Base-by-base conservation (phyloP, 2,797 vertebrate genomes). In the Microctenopoma steveboyesi region DNA sequence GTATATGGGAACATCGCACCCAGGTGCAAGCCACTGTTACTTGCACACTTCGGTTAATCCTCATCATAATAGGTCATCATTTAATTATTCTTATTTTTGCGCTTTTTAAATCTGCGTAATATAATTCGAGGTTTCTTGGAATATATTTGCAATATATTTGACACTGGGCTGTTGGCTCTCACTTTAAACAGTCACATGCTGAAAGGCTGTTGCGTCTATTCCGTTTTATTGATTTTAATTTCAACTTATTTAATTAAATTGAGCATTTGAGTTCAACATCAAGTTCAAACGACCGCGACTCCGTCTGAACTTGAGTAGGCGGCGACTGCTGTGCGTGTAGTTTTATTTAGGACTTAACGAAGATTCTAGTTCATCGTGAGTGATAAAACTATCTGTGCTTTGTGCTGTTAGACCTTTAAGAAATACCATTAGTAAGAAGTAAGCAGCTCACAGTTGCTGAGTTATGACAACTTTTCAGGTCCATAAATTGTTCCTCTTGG, bases 251-350 rank as follows among this genome's bases (percentile, higher is more conserved):
- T 48, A 46, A 69, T 62, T 64, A 69, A 72, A 61, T 69, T 2
- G 42, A 55, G 33, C 48, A 74, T 86, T 66, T 83, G 83, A 87
- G 89, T 89, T 91, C 89, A 91, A 89, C 76, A 90, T 89, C 88
- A 91, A 92, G 90, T 89, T 92, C 90, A 92, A 72, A 37, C 27
- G 64, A 70, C 53, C 40, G 50, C 66, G 68, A 74, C 56, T 77
- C 28, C 60, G 47, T 72, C 4, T 91, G 86, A 90, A 89, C 87
- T 87, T 89, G 90, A 86, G 56, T 79, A 40, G 62, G 72, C 43
- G 43, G 52, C 28, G 57, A 66, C 11, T 10, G 33, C 27, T 4
- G 37, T 18, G 9, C 12, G 67, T 55, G 53, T 51, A 53, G 61
- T 50, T 47, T 10, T 5, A 28, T 40, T 7, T 28, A 13, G 54